Percentiles rank a stretch among this genome's conserved stretches.
phyloP scores from a whole-genome alignment of 2,797 vertebrate genomes.

The Falco novaeseelandiae region DNA sequence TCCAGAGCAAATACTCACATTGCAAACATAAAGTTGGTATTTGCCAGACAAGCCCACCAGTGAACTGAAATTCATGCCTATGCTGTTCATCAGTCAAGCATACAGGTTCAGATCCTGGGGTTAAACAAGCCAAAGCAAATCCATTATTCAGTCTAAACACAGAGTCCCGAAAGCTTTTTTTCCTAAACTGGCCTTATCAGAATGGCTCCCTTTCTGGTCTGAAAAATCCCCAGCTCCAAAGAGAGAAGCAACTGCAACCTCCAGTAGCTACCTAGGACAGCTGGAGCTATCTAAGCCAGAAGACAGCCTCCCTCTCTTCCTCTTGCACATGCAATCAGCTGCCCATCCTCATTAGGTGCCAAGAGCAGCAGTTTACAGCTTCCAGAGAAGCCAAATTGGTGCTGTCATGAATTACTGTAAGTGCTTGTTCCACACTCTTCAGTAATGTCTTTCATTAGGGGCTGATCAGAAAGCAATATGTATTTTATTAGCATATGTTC shows the following conservation, averaged over 20 bases:
- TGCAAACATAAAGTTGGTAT: slow-evolving; percentile 1
- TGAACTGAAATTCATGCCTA: slow-evolving; percentile 12
- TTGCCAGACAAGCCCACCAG: not conserved
- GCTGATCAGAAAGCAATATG: slow-evolving; percentile 72
- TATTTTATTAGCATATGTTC: slow-evolving; percentile 71
- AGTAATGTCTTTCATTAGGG: slow-evolving; percentile 73
- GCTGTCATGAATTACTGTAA: slow-evolving; percentile 73
- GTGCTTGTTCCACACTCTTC: slow-evolving; percentile 68
- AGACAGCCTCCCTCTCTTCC: not conserved
- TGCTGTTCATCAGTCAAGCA: not conserved
- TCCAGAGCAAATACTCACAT: slow-evolving; percentile 35
- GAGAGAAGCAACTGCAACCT: not conserved
- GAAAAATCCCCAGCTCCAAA: not conserved
- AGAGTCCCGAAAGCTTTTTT: not conserved
- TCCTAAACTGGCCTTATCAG: not conserved
- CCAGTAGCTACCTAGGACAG: not conserved
- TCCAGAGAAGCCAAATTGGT: slow-evolving; percentile 68
- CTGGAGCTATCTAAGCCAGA: not conserved
- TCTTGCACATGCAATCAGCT: slow-evolving; percentile 26
- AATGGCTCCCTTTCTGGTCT: not conserved
- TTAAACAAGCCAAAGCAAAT: slow-evolving; percentile 22
- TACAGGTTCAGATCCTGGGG: not conserved
- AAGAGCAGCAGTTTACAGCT: slow-evolving; percentile 62
- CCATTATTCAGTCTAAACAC: not conserved
- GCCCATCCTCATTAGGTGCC: slow-evolving; percentile 69